Percentiles rank a stretch among this genome's conserved stretches.
Conservation (phyloP, 2,797 vertebrate genomes). For the Fundulus diaphanus region DNA sequence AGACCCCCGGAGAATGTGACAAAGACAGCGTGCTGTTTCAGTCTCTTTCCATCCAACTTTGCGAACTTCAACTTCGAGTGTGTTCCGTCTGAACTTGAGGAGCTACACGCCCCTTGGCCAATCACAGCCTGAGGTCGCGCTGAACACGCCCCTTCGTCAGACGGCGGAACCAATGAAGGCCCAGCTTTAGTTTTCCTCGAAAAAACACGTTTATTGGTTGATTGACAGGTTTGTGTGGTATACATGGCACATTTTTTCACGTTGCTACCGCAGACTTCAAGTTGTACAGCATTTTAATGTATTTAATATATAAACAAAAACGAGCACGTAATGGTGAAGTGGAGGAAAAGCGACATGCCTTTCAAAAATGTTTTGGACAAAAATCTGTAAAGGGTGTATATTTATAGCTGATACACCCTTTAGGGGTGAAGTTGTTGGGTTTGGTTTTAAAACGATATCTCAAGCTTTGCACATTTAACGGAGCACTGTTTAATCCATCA, state of each 20-base stretch:
- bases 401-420: background rate
- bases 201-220: slow-evolving; percentile 35
- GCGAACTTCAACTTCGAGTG: slow-evolving; percentile 57
- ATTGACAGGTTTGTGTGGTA: slow-evolving; percentile 57
- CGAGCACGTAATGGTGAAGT: background rate
- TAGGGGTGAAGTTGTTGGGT: background rate
- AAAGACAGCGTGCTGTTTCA: slow-evolving; percentile 5
- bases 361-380: too few species aligned
- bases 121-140: slow-evolving; percentile 28
- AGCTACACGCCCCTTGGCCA: slow-evolving; percentile 51
- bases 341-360: too few species aligned
- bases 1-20: slow-evolving; percentile 11
- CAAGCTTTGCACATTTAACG: background rate
- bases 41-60: slow-evolving; percentile 50
- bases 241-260: background rate
- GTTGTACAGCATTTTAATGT: background rate
- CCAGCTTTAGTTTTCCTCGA: background rate
- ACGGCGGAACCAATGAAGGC: slow-evolving; percentile 64
- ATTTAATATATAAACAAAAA: background rate
- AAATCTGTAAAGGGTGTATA: background rate
- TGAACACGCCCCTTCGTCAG: slow-evolving; percentile 42
- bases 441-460: background rate
- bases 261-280: background rate
- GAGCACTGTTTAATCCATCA: background rate
- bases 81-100: slow-evolving; percentile 31